Evolutionary conservation across 2,797 vertebrate species (phyloP).

Genomic region (Ispidina lecontei): DNA sequence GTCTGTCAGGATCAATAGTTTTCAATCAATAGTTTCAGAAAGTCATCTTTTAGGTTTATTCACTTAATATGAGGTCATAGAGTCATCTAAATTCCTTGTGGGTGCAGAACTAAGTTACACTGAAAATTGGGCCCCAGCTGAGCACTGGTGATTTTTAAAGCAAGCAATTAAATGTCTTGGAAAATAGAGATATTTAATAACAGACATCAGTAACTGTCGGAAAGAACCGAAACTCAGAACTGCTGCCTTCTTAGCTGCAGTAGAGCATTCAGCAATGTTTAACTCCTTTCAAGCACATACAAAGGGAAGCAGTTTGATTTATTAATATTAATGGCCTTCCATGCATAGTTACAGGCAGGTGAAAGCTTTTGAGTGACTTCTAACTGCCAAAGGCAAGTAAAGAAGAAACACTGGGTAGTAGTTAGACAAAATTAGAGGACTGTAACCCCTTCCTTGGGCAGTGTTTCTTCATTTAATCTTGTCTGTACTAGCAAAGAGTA

Average conservation of each 20-base stretch:
- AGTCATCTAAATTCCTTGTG: slow-evolving; percentile 14
- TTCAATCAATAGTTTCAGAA: background rate
- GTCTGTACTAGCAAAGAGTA: background rate
- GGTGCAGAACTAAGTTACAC: slow-evolving; percentile 30
- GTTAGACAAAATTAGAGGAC: background rate
- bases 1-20: background rate
- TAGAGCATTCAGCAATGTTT: background rate
- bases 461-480: background rate
- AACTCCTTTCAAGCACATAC: background rate
- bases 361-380: background rate
- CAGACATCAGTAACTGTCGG: background rate
- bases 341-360: background rate
- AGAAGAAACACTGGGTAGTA: background rate
- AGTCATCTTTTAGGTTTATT: background rate
- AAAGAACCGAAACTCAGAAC: background rate
- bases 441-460: background rate
- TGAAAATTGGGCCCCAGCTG: slow-evolving; percentile 34
- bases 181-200: slow-evolving; percentile 49
- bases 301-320: background rate
- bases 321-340: background rate
- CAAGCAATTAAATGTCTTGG: slow-evolving; percentile 54
- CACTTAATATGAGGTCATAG: background rate
- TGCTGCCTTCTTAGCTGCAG: background rate
- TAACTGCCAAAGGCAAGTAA: background rate
- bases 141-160: slow-evolving; percentile 50